phyloP scores from a whole-genome alignment of 2,888 invertebrate genomes.

The Orthonevra nobilis region DNA sequence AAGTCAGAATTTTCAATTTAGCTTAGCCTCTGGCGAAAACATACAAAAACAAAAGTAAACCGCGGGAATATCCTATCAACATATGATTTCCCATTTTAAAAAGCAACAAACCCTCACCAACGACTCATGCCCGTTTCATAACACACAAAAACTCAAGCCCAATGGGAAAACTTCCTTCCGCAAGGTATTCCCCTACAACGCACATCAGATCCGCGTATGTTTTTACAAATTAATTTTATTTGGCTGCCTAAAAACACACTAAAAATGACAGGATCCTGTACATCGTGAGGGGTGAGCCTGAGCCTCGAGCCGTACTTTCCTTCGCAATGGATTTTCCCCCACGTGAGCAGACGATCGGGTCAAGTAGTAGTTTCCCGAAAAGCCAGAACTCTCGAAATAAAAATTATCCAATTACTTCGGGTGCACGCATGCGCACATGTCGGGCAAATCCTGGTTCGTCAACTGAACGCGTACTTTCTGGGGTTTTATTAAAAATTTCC shows the following conservation, averaged over 20 bases:
- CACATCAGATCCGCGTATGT: slow-evolving; percentile 39
- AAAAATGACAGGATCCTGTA: neutral
- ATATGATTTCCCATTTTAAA: slow-evolving; percentile 18
- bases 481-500: slow-evolving; percentile 64
- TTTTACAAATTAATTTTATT: slow-evolving; percentile 64
- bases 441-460: slow-evolving; percentile 54
- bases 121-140: neutral
- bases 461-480: slow-evolving; percentile 49
- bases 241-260: slow-evolving; percentile 26
- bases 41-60: slow-evolving; percentile 13
- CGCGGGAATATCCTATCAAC: slow-evolving; percentile 33
- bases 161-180: slow-evolving; percentile 58
- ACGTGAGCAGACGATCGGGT: slow-evolving; percentile 36
- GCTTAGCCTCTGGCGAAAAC: slow-evolving; percentile 29
- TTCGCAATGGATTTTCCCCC: slow-evolving; percentile 51
- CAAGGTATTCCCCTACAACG: slow-evolving; percentile 54
- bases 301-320: slow-evolving; percentile 49
- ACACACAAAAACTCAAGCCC: slow-evolving; percentile 22
- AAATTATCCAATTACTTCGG: slow-evolving; percentile 53
- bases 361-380: slow-evolving; percentile 54
- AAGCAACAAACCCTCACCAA: slow-evolving; percentile 33
- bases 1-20: slow-evolving; percentile 53
- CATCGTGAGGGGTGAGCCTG: slow-evolving; percentile 41
- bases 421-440: slow-evolving; percentile 54
- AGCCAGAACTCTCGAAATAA: slow-evolving; percentile 14